Percentiles rank a stretch among this genome's conserved stretches.
Evolutionary conservation across 2,113 vertebrate genomes (phyloP).

Genomic region (Neomonachus schauinslandi): DNA sequence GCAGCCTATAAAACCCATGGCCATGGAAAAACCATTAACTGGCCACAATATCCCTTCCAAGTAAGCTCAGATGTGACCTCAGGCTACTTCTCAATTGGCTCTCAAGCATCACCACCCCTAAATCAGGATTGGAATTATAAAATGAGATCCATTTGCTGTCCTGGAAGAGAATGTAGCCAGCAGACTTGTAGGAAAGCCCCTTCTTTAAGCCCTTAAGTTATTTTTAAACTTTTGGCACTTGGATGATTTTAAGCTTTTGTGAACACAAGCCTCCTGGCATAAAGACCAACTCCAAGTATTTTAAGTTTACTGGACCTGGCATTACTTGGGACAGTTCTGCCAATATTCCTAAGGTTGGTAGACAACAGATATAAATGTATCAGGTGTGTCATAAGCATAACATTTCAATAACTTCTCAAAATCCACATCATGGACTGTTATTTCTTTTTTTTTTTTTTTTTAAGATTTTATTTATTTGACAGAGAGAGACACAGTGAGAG

Average conservation of each 20-base stretch:
- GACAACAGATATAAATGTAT: neutral
- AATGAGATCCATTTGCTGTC: conserved; percentile 1
- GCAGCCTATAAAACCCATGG: neutral
- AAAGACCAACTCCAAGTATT: conserved; percentile 34
- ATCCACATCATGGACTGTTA: neutral
- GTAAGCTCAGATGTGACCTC: neutral
- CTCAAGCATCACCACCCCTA: neutral
- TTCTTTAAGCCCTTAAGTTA: neutral
- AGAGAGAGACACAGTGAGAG: too few species aligned
- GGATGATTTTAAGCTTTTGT: neutral
- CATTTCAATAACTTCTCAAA: neutral
- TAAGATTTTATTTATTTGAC: too few species aligned
- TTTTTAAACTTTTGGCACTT: conserved; percentile 18
- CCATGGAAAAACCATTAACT: neutral
- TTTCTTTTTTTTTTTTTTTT: neutral
- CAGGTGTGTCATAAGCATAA: neutral
- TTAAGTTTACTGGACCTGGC: neutral
- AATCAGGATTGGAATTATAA: neutral
- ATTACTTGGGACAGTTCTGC: neutral
- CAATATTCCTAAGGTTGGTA: neutral
- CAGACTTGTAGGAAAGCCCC: neutral
- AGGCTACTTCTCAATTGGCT: neutral
- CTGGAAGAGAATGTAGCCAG: neutral
- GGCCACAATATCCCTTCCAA: neutral
- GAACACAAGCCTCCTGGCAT: neutral